A percentile compares a stretch with the other conserved stretches of the same genome.
These are phyloP conservation scores for Liparis tanakae DNA, from an alignment of 2,797 vertebrate species.

Conservation along the genomic window DNA sequence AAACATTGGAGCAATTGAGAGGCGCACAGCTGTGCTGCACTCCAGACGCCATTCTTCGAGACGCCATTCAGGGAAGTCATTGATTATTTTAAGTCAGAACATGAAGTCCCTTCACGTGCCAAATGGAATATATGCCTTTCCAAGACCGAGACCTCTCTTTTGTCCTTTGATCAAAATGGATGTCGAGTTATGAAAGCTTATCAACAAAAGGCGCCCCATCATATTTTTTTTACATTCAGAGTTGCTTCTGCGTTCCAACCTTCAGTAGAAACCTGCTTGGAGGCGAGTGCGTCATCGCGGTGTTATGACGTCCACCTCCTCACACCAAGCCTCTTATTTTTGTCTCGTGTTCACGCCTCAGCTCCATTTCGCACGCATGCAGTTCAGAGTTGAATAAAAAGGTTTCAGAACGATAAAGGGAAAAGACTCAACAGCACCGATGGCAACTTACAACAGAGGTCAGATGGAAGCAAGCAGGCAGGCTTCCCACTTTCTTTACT, in stretches of 20 bases:
- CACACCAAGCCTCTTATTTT: conserved; percentile 9
- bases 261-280: conserved; percentile 7
- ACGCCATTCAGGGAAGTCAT: background rate
- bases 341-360: conserved; percentile 22
- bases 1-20: background rate
- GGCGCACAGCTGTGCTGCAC: background rate
- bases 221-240: conserved; percentile 20
- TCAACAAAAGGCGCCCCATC: conserved; percentile 43
- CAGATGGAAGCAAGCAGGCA: background rate
- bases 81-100: conserved; percentile 15
- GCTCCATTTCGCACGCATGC: background rate
- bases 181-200: conserved; percentile 51
- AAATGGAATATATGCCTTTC: conserved; percentile 9
- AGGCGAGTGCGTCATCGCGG: background rate
- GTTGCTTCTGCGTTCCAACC: background rate
- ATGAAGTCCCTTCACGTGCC: conserved; percentile 19
- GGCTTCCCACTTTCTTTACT: background rate
- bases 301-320: conserved; percentile 28
- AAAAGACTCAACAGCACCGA: background rate
- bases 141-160: conserved; percentile 29
- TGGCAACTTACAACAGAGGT: background rate
- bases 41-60: background rate
- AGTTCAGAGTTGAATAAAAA: background rate
- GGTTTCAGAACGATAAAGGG: background rate
- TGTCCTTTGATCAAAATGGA: conserved; percentile 56